Conservation (phyloP, 2,797 vertebrate species). For the Tachyglossus aculeatus region DNA sequence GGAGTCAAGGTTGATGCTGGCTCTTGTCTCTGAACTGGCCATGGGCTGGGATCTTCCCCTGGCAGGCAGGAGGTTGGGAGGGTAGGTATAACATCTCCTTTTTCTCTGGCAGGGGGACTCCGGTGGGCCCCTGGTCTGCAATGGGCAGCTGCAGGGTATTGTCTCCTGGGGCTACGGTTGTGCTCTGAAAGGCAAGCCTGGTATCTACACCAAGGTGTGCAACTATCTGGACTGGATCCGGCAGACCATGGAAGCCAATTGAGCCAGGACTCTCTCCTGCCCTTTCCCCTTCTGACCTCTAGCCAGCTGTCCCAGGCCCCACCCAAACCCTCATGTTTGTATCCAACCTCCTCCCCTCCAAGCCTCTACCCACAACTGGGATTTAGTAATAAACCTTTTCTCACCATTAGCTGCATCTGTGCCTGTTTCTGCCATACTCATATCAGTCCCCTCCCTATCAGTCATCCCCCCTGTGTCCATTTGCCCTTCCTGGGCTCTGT, state of each 20-base stretch:
- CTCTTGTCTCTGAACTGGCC: too few species aligned
- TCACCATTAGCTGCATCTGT: too few species aligned
- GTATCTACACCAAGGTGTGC: conserved; percentile 82
- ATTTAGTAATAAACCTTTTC: too few species aligned
- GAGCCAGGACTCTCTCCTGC: conserved; percentile 31
- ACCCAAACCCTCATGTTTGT: background rate
- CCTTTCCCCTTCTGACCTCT: background rate
- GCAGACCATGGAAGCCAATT: conserved; percentile 67
- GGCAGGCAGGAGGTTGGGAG: too few species aligned
- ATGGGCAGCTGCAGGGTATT: conserved; percentile 75
- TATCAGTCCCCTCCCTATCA: too few species aligned
- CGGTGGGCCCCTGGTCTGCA: conserved; percentile 80
- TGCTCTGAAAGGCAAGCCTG: conserved; percentile 66
- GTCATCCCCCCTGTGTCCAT: too few species aligned
- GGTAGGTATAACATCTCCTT: background rate
- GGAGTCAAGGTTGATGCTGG: too few species aligned
- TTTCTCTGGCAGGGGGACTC: conserved; percentile 75
- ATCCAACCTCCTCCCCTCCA: background rate
- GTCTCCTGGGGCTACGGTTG: conserved; percentile 83
- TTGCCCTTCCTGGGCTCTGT: too few species aligned
- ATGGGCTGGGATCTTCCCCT: too few species aligned
- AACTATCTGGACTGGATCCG: conserved; percentile 79
- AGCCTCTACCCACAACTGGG: too few species aligned
- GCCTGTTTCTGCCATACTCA: too few species aligned
- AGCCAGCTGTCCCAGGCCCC: background rate